Evolutionary conservation across 1,140 invertebrate genomes (phyloP), one percentile per base, ranked within the genome.

Genomic region (Phymastichus coffea): DNA sequence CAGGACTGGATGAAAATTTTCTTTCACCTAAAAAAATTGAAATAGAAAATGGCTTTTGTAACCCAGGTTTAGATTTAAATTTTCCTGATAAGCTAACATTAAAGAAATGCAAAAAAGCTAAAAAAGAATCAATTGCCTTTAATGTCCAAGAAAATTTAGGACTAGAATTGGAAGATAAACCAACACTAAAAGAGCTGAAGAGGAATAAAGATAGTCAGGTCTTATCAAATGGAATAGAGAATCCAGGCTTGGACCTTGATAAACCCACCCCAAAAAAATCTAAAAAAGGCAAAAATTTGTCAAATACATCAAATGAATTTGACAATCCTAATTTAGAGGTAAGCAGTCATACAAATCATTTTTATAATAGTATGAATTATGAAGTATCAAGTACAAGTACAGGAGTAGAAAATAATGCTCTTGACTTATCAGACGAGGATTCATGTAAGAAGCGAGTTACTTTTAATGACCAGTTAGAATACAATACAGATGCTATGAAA

Each of bases 391-490:
- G 57, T 53, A 63, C 66, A 6, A 63, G 46, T 20, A 49, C 70
- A 66, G 77, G 77, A 15, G 15, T 78, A 15, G 68, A 69, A 15
- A 80, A 79, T 30, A 67, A 63, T 55, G 77, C 66, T 7, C 56
- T 79, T 22, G 76, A 79, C 66, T 57, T 78, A 15, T 68, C 68
- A 0, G 76, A 80, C 51, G 77, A 80, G 48, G 60, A 14, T 15
- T 25, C 30, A 9, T 66, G 66, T 2, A 78, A 75, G 28, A 78
- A 71, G 58, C 64, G 70, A 6, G 78, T 79, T 8, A 77, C 71
- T 38, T 80, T 80, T 54, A 77, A 76, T 46, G 71, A 79, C 46
- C 68, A 70, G 23, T 53, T 80, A 6, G 75, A 80, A 49, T 80
- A 70, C 28, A 72, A 69, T 48, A 69, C 66, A 4, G 73, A 78